Evolutionary conservation across 2,113 vertebrate genomes (phyloP).

Genomic region (Turdus rufiventris): DNA sequence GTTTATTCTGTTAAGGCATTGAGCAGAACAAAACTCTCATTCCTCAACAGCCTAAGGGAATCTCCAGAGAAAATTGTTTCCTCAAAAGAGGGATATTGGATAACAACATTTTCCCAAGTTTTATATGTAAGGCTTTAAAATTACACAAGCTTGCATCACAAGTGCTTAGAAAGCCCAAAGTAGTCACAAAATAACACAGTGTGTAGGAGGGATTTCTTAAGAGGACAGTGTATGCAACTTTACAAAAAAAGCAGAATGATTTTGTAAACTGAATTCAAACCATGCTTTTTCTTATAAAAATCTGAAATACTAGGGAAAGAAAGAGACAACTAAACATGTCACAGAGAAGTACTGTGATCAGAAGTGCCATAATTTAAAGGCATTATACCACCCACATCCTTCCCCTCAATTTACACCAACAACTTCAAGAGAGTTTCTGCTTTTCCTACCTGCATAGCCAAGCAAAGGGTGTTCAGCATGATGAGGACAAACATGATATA

Average conservation of each 20-base stretch:
- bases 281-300: background rate
- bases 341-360: background rate
- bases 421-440: background rate
- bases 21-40: background rate
- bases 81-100: background rate
- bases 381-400: background rate
- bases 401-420: background rate
- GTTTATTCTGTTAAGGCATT: background rate
- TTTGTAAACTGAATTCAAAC: background rate
- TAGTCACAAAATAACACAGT: background rate
- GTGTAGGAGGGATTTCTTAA: background rate
- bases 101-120: background rate
- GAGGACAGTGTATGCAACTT: background rate
- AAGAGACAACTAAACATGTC: background rate
- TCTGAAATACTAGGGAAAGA: background rate
- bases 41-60: background rate
- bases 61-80: background rate
- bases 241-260: background rate
- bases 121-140: background rate
- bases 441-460: constrained; percentile 94
- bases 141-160: background rate
- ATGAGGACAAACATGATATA: constrained; percentile 99
- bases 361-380: background rate
- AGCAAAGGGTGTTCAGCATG: constrained; percentile 98
- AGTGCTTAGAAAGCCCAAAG: background rate